These are phyloP conservation scores for Anthonomus grandis DNA, from an alignment of 1,140 invertebrate genomes.

Conservation along the genomic window DNA sequence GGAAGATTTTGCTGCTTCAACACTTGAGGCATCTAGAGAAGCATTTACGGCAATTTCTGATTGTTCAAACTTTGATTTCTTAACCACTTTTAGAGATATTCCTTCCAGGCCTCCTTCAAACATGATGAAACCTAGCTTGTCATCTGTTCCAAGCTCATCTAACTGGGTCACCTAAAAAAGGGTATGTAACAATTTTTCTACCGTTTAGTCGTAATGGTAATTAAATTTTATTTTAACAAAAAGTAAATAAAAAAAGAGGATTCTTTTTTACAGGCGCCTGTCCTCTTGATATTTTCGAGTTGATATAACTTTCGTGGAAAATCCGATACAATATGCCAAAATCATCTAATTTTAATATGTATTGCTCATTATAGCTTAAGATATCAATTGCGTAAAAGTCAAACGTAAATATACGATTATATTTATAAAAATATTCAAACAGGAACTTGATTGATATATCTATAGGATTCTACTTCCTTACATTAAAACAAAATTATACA, in stretches of 20 bases:
- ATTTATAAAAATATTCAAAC: too few relatives aligned
- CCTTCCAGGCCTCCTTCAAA: conserved; percentile 94
- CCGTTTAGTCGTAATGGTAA: neutral
- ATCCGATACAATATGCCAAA: too few relatives aligned
- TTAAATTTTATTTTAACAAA: neutral
- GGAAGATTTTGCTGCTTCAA: conserved; percentile 37
- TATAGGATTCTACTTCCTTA: too few relatives aligned
- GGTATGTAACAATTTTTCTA: neutral
- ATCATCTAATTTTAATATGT: too few relatives aligned
- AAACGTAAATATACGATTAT: too few relatives aligned
- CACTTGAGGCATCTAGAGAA: conserved; percentile 15
- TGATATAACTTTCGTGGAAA: too few relatives aligned
- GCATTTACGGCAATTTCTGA: conserved; percentile 49
- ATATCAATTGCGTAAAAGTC: too few relatives aligned
- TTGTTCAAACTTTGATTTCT: conserved; percentile 70
- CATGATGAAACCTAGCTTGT: conserved; percentile 91
- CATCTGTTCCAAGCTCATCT: conserved; percentile 51
- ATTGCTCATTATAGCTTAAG: too few relatives aligned
- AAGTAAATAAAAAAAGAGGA: neutral
- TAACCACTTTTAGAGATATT: conserved; percentile 72
- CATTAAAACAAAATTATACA: too few relatives aligned
- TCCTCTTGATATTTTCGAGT: too few relatives aligned
- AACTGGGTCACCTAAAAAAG: conserved; percentile 29
- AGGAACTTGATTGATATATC: too few relatives aligned
- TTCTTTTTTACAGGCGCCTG: too few relatives aligned